Evolutionary conservation across 1,140 invertebrate genomes (phyloP).

Genomic region (Globodera rostochiensis): DNA sequence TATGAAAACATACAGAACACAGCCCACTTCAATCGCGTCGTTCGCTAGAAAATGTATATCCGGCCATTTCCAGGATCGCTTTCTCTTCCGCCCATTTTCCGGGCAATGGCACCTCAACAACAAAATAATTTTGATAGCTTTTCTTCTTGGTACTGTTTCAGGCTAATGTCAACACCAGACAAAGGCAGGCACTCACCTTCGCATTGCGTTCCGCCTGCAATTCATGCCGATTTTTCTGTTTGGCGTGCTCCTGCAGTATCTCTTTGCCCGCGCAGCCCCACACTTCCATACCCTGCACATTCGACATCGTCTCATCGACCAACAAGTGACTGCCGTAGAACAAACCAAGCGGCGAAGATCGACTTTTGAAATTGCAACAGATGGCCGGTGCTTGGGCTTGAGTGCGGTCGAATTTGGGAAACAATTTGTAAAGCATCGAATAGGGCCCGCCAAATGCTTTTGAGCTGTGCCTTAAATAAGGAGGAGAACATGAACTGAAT

Average conservation of each 20-base stretch:
- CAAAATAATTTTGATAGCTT: no score
- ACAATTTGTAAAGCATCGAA: constrained; percentile 37
- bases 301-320: constrained; percentile 33
- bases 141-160: not conserved
- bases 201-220: constrained; percentile 54
- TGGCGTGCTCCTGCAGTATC: constrained; percentile 52
- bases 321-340: constrained; percentile 28
- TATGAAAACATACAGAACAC: not conserved
- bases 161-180: not conserved
- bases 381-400: constrained; percentile 28
- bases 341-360: constrained; percentile 35
- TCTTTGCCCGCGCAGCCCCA: constrained; percentile 49
- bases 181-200: constrained; percentile 36
- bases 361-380: constrained; percentile 40
- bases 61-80: constrained; percentile 36
- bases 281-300: constrained; percentile 37
- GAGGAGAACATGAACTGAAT: not conserved
- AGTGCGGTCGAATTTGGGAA: constrained; percentile 39
- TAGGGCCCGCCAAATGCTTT: constrained; percentile 46
- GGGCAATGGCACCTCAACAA: constrained; percentile 57
- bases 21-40: constrained; percentile 23
- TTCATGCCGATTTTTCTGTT: constrained; percentile 50
- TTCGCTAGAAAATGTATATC: constrained; percentile 25
- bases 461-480: constrained; percentile 40
- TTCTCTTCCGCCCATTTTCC: constrained; percentile 66